Conservation (phyloP, 2,797 vertebrate species). For the Pangasius larnaudii region DNA sequence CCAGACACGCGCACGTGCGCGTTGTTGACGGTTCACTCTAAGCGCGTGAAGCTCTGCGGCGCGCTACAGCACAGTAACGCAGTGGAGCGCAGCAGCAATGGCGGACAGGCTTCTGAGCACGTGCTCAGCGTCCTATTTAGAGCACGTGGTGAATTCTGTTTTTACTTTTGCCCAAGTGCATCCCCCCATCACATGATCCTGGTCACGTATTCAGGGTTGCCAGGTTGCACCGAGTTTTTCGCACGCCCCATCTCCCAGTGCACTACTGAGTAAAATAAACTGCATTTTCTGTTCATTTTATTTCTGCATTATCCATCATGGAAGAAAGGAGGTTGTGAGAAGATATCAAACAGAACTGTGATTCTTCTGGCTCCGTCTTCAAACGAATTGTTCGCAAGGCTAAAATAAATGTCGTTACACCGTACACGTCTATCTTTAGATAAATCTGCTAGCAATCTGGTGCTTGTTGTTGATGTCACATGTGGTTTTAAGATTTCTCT, state of each 20-base stretch:
- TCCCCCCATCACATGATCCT: conserved; percentile 20
- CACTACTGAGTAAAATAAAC: not conserved
- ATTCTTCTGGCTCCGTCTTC: not conserved
- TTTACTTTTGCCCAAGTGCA: not conserved
- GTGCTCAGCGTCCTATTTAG: conserved; percentile 5
- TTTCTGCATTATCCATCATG: not conserved
- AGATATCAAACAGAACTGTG: not conserved
- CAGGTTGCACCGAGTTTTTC: not conserved
- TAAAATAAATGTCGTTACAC: not conserved
- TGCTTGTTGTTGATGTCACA: not conserved
- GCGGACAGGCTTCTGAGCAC: not conserved
- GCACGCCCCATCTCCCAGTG: no score
- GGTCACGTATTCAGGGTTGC: conserved; percentile 26
- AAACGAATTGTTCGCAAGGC: not conserved
- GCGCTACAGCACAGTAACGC: not conserved
- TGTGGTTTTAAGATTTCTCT: not conserved
- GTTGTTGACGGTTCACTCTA: not conserved
- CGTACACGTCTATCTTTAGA: not conserved
- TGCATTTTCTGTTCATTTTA: not conserved
- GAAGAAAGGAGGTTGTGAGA: not conserved
- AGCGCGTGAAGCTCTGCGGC: not conserved
- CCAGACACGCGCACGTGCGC: not conserved
- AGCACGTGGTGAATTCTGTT: conserved; percentile 31
- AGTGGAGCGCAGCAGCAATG: not conserved
- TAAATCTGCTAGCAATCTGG: not conserved